Base-by-base conservation (phyloP, 2,888 invertebrate genomes). In the Pollenia labialis region DNA sequence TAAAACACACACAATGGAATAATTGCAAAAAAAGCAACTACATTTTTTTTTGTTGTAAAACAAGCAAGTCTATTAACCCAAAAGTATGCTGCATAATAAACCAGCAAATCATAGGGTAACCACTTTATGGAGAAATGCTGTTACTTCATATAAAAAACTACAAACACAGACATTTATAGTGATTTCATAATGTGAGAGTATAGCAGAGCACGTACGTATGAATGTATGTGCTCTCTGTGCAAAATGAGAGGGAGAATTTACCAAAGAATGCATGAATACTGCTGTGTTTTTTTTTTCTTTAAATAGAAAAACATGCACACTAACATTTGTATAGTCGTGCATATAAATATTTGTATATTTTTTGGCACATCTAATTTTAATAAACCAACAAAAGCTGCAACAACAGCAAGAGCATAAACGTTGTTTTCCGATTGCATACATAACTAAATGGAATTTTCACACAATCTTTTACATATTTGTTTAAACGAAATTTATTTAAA, bases 31-130 rank as follows among this genome's bases (percentile, higher is more conserved):
- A 52, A n/a, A 50, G 1, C 18, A 64, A 76, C 18, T 18, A 11
- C 4, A 4, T 9, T 8, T 23, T 42, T 69, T 69, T 16, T 46
- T 46, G 23, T 1, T 60, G 6, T 56, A 40, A 66, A 64, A 42
- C 64, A 54, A 64, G 32, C 62, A 14, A 76, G 68, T 80, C 69
- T 83, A 86, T 86, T 83, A 83, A 83, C 64, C 80, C 42, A 76
- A 32, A 83, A 72, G 23, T 72, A 80, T 86, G 71, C 71, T 58
- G 75, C 74, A 80, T 71, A 80, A 86, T 86, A 86, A 72, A 83
- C 52, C 75, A 83, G 74, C 64, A 83, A 76, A 76, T 86, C 80
- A 83, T 62, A 76, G 83, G 86, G 83, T 80, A 83, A 87, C 80
- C 86, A 72, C 83, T 71, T 74, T 75, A 71, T 80, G 52, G 64